Evolutionary conservation across 2,888 invertebrate genomes (phyloP).

Genomic region (Lithosia quadra): DNA sequence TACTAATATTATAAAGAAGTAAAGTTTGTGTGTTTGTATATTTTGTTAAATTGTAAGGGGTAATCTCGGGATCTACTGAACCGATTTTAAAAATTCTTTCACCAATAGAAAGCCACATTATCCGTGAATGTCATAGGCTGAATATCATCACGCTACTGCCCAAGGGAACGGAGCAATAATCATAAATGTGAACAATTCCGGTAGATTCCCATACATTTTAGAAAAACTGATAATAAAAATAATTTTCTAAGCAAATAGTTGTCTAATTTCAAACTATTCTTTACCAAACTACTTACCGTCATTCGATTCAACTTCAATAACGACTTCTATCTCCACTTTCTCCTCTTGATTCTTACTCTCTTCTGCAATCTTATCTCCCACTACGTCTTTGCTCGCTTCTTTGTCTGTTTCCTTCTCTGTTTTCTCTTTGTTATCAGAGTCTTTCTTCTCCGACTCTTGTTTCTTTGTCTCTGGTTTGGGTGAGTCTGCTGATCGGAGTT

Average conservation of each 20-base stretch:
- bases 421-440: conserved; percentile 39
- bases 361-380: conserved; percentile 40
- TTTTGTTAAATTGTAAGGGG: too few relatives aligned
- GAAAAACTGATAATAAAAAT: too few relatives aligned
- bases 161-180: too few relatives aligned
- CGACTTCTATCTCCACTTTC: conserved; percentile 61
- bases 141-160: too few relatives aligned
- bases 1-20: too few relatives aligned
- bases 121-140: too few relatives aligned
- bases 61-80: too few relatives aligned
- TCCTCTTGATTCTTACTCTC: conserved; percentile 48
- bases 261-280: background rate
- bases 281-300: conserved; percentile 66
- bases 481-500: conserved; percentile 74
- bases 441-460: conserved; percentile 43
- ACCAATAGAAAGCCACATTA: too few relatives aligned
- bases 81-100: too few relatives aligned
- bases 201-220: too few relatives aligned
- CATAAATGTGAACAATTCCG: too few relatives aligned
- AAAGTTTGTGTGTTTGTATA: too few relatives aligned
- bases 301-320: conserved; percentile 59
- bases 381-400: conserved; percentile 16
- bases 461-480: conserved; percentile 63
- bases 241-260: background rate
- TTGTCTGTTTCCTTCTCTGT: conserved; percentile 21